phyloP scores from a whole-genome alignment of 1,140 invertebrate species.

The Paramacrobiotus metropolitanus region DNA sequence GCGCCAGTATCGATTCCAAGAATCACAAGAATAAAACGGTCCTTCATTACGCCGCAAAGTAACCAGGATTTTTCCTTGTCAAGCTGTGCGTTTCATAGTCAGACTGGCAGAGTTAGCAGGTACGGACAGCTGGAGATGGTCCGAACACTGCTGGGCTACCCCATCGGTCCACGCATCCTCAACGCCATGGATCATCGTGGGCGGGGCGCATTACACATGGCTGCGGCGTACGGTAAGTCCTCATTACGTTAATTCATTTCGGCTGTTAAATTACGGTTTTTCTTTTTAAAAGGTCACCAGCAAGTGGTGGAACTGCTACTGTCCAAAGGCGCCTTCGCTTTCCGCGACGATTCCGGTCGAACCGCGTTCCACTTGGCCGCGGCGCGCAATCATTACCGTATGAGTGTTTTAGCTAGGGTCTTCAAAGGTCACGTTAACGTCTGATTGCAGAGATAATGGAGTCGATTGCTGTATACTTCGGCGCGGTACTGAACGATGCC shows the following conservation, averaged over 20 bases:
- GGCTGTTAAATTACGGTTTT: not conserved
- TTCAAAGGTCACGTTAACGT: not conserved
- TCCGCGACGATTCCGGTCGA: not conserved
- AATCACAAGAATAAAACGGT: not conserved
- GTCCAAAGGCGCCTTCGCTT: not conserved
- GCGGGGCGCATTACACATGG: not conserved
- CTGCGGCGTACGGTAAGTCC: not conserved
- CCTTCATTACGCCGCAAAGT: constrained; percentile 2
- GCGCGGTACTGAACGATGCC: not conserved
- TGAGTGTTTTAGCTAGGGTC: not conserved
- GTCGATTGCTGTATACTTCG: not conserved
- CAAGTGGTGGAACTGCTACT: not conserved
- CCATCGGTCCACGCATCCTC: not conserved
- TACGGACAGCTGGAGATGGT: constrained; percentile 2
- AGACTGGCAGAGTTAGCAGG: not conserved
- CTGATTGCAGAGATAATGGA: not conserved
- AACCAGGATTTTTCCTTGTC: not conserved
- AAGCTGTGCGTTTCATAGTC: not conserved
- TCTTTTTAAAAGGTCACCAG: not conserved
- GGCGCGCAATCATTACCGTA: not conserved
- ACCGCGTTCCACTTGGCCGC: not conserved
- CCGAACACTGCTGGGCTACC: not conserved
- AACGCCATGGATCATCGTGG: not conserved
- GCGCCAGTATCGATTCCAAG: not conserved
- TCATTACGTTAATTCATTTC: not conserved